Evolutionary conservation across 2,797 vertebrate species (phyloP), one percentile per base, ranked within the genome.

Genomic region (Crocodylus rhombifer): DNA sequence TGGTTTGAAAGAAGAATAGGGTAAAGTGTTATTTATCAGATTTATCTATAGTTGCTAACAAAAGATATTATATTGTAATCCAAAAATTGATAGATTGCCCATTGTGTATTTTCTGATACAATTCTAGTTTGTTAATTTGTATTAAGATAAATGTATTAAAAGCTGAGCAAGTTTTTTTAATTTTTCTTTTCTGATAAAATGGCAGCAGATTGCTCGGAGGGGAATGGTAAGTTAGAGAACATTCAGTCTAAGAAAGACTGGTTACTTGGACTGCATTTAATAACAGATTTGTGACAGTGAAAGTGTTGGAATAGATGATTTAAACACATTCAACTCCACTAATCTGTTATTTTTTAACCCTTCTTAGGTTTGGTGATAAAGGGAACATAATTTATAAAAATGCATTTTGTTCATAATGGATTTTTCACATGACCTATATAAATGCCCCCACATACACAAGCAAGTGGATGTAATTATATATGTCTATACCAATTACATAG

Each of bases 221-320:
- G 97, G 93, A 97, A 97, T 95, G 97, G 97, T 97, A 98, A 98
- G 97, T 98, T 97, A 98, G 97, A 97, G 94, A 65, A 60, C 33
- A 62, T 93, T 86, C 81, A 97, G 95, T 86, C 80, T 78, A 71
- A 96, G 91, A 95, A 87, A 96, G 94, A 90, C 86, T 95, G 80
- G 61, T 95, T 89, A 89, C 23, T 87, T 95, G 93, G 92, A 88
- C 69, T 92, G 80, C 63, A 51, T 77, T 90, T 30, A 95, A 96
- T 79, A 93, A 80, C 75, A 95, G 65, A 94, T 67, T 83, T 75
- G 33, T 74, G 55, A 76, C 71, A 15, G 5, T 86, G 36, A 69
- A 74, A 75, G 28, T 80, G n/a, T 71, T 74, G 76, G 92, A 92
- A 84, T 55, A 4, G 62, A 89, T 69, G 92, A 90, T 69, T 80